Percentiles rank a stretch among this genome's conserved stretches.
These are phyloP conservation scores for Aproaerema taeniolella DNA, from an alignment of 2,888 invertebrate genomes.

Conservation along the genomic window DNA sequence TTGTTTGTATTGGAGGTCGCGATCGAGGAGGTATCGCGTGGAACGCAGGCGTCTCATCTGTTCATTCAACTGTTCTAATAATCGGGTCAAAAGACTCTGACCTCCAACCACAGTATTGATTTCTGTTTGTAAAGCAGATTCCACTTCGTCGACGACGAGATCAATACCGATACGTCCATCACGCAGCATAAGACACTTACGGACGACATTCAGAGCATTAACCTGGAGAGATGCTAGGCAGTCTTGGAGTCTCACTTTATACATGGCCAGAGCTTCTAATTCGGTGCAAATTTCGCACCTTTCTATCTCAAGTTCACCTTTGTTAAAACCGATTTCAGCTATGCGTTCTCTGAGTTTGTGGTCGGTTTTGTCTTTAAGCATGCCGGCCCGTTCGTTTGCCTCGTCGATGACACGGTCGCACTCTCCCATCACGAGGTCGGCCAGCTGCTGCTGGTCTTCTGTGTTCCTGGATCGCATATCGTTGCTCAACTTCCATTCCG, in stretches of 20 bases:
- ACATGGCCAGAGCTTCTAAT: conserved; percentile 85
- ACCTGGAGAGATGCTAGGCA: conserved; percentile 82
- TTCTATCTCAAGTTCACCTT: conserved; percentile 85
- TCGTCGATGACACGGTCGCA: conserved; percentile 82
- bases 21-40: conserved; percentile 87
- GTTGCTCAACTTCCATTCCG: conserved; percentile 87
- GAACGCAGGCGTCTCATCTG: conserved; percentile 89
- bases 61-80: conserved; percentile 87
- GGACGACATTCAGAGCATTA: conserved; percentile 81
- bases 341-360: conserved; percentile 87
- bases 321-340: conserved; percentile 88
- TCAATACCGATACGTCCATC: conserved; percentile 89
- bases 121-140: conserved; percentile 87
- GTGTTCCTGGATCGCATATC: conserved; percentile 82
- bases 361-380: conserved; percentile 87
- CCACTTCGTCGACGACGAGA: conserved; percentile 88
- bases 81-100: conserved; percentile 81
- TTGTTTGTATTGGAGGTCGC: conserved; percentile 90
- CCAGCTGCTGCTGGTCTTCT: conserved; percentile 88
- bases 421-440: conserved; percentile 85
- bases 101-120: conserved; percentile 85
- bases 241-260: conserved; percentile 85
- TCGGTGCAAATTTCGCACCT: conserved; percentile 86
- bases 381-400: conserved; percentile 82
- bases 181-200: conserved; percentile 86